Evolutionary conservation across 1,140 invertebrate genomes (phyloP).

Genomic region (Sitodiplosis mosellana): DNA sequence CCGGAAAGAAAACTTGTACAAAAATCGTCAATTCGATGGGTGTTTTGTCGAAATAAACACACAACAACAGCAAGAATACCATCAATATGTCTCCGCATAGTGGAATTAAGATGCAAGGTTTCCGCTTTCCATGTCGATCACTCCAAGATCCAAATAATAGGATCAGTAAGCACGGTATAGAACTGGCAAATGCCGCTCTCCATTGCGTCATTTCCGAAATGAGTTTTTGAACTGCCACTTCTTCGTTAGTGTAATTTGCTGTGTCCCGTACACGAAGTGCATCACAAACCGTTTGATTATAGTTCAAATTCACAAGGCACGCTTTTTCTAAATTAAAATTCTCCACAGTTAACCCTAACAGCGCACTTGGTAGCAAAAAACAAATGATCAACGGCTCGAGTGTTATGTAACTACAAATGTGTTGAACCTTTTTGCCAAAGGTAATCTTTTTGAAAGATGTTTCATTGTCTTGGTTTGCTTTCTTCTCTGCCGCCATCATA

Average conservation of each 20-base stretch:
- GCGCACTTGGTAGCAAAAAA: conserved; percentile 59
- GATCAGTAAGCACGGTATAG: conserved; percentile 51
- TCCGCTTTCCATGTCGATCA: conserved; percentile 51
- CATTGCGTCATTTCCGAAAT: conserved; percentile 60
- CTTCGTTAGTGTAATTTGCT: conserved; percentile 29
- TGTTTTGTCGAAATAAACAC: conserved; percentile 57
- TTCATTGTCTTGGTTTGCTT: neutral
- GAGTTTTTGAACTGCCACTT: conserved; percentile 51
- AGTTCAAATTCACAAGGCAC: conserved; percentile 57
- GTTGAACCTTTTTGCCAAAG: conserved; percentile 31
- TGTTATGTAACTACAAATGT: conserved; percentile 45
- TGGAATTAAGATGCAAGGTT: conserved; percentile 67
- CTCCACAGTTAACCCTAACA: conserved; percentile 56
- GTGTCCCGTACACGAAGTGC: conserved; percentile 48
- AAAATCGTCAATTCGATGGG: conserved; percentile 59
- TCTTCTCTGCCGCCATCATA: no score
- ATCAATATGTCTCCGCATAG: conserved; percentile 63
- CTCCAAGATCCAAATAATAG: conserved; percentile 64
- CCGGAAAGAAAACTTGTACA: conserved; percentile 56
- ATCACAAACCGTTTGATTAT: conserved; percentile 48
- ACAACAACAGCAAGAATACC: conserved; percentile 53
- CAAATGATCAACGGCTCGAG: conserved; percentile 62
- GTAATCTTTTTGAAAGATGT: conserved; percentile 24
- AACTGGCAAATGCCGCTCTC: conserved; percentile 60
- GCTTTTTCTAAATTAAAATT: conserved; percentile 71